phyloP scores from a whole-genome alignment of 2,888 invertebrate species.

The Euzetes globulus region DNA sequence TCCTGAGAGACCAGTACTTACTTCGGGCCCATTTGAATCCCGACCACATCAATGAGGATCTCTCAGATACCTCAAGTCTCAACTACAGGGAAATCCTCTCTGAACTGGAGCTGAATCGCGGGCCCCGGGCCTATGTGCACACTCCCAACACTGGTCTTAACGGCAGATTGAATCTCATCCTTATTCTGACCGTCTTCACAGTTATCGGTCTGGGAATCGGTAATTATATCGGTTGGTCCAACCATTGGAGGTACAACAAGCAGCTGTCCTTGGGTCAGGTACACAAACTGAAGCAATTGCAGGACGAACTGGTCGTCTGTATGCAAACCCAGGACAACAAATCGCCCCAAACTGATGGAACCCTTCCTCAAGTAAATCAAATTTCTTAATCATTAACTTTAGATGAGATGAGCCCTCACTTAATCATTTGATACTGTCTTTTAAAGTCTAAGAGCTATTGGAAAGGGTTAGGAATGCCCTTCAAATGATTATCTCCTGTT shows the following conservation, averaged over 20 bases:
- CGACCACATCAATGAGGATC: neutral
- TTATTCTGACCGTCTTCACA: constrained; percentile 37
- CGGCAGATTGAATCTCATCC: constrained; percentile 38
- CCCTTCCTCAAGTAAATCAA: neutral
- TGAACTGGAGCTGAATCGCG: neutral
- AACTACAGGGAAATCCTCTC: neutral
- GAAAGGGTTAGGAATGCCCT: too few relatives aligned
- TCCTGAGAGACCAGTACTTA: constrained; percentile 31
- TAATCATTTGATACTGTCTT: too few relatives aligned
- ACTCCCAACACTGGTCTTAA: constrained; percentile 39
- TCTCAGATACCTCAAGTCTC: constrained; percentile 23
- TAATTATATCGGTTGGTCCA: constrained; percentile 41
- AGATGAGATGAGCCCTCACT: too few relatives aligned
- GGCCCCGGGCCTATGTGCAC: constrained; percentile 38
- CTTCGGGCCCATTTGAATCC: neutral
- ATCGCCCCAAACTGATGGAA: neutral
- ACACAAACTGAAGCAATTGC: constrained; percentile 38
- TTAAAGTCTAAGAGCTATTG: too few relatives aligned
- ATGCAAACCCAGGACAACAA: constrained; percentile 36
- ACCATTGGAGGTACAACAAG: constrained; percentile 34
- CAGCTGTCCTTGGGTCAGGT: constrained; percentile 38
- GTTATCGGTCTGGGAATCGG: constrained; percentile 41
- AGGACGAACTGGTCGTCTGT: constrained; percentile 40
- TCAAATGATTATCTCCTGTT: too few relatives aligned
- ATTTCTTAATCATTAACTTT: too few relatives aligned